Evolutionary conservation across 2,888 invertebrate genomes (phyloP), one percentile per base, ranked within the genome.

Genomic region (Chelonus formosanus): DNA sequence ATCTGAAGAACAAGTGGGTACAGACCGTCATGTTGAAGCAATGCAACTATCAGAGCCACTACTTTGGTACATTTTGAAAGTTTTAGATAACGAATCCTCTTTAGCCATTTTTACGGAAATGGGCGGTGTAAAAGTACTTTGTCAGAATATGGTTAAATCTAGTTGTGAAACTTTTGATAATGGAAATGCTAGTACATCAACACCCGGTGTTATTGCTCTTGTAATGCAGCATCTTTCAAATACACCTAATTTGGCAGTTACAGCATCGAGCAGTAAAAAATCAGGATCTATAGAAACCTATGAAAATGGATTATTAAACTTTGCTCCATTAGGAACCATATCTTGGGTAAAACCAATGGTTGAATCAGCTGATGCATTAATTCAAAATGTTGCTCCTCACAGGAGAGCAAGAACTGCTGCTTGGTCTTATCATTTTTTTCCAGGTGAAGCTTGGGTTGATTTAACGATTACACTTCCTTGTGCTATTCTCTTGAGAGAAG

Each of bases 361-460:
- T 5, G 95, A 95, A 80, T 91, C 95, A 1, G 93, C 96, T 0
- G 95, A 96, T 83, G 92, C 95, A 68, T 87, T 97, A 45, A 92
- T 97, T 72, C 92, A 94, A 80, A 90, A 92, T 60, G 89, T 90
- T 1, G 91, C 94, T 0, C 92, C 95, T 3, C 93, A 94, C 78
- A 88, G 95, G 50, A 87, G 97, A 48, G 93, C 95, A 32, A 89
- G 96, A 67, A 93, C 94, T 1, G 93, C 97, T 3, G 92, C 96
- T n/a, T 97, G 97, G 97, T 93, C 94, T 40, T 96, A 97, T 85
- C 95, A 97, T 86, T 97, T 96, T 86, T 96, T 95, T 86, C 94
- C 94, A 40, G 90, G 91, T 74, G 95, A 96, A 85, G 92, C 92
- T 47, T 94, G 93, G 86, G 92, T 97, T 0, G 96, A 97, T 83